These are phyloP conservation scores for Heteromormyrus szaboi DNA, from an alignment of 2,797 vertebrate species.

Conservation along the genomic window DNA sequence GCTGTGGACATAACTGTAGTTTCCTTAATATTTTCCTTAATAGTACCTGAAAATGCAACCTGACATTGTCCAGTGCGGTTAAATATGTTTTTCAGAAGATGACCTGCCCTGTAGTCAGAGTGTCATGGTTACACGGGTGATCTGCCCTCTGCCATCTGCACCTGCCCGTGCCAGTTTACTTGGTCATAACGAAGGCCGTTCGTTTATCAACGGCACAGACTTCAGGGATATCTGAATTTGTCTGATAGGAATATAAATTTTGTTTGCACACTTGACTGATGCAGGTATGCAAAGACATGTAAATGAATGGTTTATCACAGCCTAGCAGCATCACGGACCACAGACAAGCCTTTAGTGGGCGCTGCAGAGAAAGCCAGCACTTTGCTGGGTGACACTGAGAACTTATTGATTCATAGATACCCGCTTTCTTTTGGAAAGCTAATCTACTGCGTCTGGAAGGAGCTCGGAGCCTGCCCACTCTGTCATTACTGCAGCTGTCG, in stretches of 20 bases:
- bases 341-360: background rate
- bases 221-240: background rate
- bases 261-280: background rate
- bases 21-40: background rate
- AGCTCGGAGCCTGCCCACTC: background rate
- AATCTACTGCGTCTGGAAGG: background rate
- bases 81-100: background rate
- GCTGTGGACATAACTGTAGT: background rate
- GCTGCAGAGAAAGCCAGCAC: background rate
- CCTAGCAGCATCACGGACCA: background rate
- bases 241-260: background rate
- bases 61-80: background rate
- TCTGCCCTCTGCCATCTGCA: background rate
- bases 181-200: background rate
- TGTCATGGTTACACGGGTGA: background rate
- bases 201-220: background rate
- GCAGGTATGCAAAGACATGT: background rate
- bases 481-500: background rate
- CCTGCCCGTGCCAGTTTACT: background rate
- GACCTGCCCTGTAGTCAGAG: background rate
- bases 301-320: background rate
- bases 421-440: background rate
- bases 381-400: background rate
- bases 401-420: background rate
- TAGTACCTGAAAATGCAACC: background rate